Evolutionary conservation across 1,140 invertebrate genomes (phyloP), one percentile per base, ranked within the genome.

Genomic region (Diploscapter pachys): DNA sequence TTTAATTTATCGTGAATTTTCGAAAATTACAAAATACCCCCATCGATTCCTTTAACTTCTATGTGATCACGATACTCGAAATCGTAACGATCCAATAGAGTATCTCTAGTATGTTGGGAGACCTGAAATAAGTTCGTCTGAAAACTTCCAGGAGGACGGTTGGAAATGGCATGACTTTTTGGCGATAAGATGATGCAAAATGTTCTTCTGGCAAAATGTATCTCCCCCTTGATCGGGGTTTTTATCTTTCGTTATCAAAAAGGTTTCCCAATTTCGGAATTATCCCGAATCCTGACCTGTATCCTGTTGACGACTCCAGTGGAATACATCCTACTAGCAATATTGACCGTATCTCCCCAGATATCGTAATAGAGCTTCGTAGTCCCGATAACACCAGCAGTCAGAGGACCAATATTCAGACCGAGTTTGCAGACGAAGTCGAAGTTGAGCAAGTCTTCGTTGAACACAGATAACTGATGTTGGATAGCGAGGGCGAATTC

Each of bases 351-450:
- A 87, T 98, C 95, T 0, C 96, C 95, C 96, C 96, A 98, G 69
- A 98, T 97, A 86, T 98, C 96, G 80, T 96, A 98, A 82, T 95
- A 93, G 13, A 97, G 88, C 84, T 97, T 98, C 0, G 92, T 93
- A 0, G 94, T 96, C 0, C 95, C 95, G 65, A 98, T 96, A 0
- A 98, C 94, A 4, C 73, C 82, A 55, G 82, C 82, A 9, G 83
- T 84, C 5, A 84, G 84, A 8, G 83, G 83, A 11, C 83, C 83
- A 63, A 84, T 86, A 73, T 84, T 84, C 5, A 79, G 68, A 9
- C 83, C 83, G 56, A 85, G 76, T 74, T 85, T 85, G 77, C 80
- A 82, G 52, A 82, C 83, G 71, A 73, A 85, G 78, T 75, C 83
- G 50, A 66, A 85, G 68, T 85, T 85, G 63, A 85, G 78, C 31